phyloP scores from a whole-genome alignment of 2,888 invertebrate species.

The Neelides folsomi region DNA sequence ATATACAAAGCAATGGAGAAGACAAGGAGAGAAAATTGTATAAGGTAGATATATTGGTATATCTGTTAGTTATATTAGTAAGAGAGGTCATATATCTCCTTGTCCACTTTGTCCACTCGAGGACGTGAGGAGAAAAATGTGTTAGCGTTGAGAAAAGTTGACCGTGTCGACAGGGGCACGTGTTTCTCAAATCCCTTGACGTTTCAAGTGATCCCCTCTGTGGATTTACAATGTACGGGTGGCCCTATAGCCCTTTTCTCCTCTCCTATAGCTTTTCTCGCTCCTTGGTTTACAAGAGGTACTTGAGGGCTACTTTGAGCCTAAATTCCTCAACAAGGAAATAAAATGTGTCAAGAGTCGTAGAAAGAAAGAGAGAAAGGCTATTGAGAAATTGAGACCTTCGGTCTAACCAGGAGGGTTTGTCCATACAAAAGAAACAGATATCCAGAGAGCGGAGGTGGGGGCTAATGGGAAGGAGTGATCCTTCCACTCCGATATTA shows the following conservation, averaged over 20 bases:
- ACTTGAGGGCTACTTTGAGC: constrained; percentile 5
- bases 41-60: no score
- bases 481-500: neutral
- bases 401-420: neutral
- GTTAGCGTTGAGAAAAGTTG: neutral
- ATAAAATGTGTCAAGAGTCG: constrained; percentile 19
- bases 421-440: no score
- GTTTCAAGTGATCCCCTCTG: constrained; percentile 24
- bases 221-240: constrained; percentile 31
- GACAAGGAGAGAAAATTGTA: no score
- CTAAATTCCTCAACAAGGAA: constrained; percentile 18
- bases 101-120: neutral
- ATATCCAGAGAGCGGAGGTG: no score
- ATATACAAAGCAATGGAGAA: no score
- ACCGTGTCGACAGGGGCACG: constrained; percentile 16
- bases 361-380: neutral
- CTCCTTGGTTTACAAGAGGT: neutral
- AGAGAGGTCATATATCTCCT: neutral
- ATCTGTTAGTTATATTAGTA: no score
- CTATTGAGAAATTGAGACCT: neutral
- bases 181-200: constrained; percentile 25
- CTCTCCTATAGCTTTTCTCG: neutral
- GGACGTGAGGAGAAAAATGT: neutral
- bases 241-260: no score
- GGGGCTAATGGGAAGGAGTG: neutral